Conservation (phyloP, 1,140 invertebrate species). For the Drosophila trapezifrons region DNA sequence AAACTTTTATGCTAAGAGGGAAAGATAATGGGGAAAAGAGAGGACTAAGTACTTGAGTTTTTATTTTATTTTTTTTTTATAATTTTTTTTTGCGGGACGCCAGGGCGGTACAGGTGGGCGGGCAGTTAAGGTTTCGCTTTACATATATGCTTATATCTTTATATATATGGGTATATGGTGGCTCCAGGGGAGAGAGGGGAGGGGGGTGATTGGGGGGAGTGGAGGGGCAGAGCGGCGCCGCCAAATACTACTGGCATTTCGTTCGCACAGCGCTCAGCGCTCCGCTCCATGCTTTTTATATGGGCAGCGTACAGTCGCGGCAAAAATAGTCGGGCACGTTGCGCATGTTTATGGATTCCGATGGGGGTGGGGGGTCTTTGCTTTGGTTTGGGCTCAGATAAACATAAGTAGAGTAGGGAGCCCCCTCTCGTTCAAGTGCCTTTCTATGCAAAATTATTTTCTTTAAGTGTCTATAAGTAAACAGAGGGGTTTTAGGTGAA, state of each 20-base stretch:
- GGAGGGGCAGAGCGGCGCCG: conserved; percentile 54
- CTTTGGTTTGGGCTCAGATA: not conserved
- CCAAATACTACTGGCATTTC: conserved; percentile 81
- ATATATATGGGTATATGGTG: conserved; percentile 13
- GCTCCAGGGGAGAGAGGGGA: not conserved
- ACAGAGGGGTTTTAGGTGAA: not conserved
- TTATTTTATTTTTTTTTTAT: not conserved
- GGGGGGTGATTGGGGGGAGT: not conserved
- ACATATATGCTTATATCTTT: conserved; percentile 8
- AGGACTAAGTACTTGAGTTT: not conserved
- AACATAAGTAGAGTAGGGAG: conserved; percentile 13
- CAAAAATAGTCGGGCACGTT: conserved; percentile 74
- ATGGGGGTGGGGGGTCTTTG: conserved; percentile 8
- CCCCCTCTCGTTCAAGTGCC: not conserved
- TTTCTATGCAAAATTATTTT: conserved; percentile 9
- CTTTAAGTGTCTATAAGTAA: conserved; percentile 12
- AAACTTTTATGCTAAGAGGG: not conserved
- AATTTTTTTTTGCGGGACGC: conserved; percentile 3
- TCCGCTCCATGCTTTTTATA: conserved; percentile 77
- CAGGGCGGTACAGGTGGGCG: conserved; percentile 54
- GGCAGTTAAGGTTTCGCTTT: conserved; percentile 35
- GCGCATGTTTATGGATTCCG: conserved; percentile 40
- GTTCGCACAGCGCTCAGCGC: conserved; percentile 70
- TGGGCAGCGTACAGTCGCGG: conserved; percentile 78
- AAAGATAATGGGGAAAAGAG: not conserved